Evolutionary conservation across 2,888 invertebrate genomes (phyloP).

Genomic region (Phorcus lineatus): DNA sequence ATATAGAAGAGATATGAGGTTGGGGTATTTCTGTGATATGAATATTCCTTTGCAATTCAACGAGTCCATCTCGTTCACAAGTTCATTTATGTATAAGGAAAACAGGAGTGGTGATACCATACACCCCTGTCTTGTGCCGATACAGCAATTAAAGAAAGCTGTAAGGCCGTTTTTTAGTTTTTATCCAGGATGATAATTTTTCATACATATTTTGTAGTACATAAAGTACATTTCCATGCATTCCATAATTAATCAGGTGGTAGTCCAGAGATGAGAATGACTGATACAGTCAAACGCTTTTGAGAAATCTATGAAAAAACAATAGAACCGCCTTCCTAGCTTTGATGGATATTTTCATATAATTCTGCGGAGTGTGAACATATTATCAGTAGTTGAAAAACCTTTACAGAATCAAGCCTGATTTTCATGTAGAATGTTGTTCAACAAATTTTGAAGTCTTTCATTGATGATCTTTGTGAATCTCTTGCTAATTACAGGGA

Average conservation of each 20-base stretch:
- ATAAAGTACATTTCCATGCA: too few relatives aligned
- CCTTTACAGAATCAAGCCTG: not conserved
- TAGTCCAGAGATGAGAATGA: not conserved
- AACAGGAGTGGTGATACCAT: too few relatives aligned
- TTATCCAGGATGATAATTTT: constrained; percentile 6
- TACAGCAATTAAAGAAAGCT: not conserved
- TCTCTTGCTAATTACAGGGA: not conserved
- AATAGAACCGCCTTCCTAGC: too few relatives aligned
- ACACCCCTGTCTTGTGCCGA: too few relatives aligned
- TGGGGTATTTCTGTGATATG: not conserved
- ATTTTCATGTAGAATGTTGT: not conserved
- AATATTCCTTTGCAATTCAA: not conserved
- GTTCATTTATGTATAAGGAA: too few relatives aligned
- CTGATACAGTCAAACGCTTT: too few relatives aligned
- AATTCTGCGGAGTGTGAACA: not conserved
- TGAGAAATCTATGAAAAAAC: too few relatives aligned
- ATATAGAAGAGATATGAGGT: constrained; percentile 25
- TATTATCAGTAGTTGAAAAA: not conserved
- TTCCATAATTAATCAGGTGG: not conserved
- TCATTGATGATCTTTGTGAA: not conserved
- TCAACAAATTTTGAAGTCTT: not conserved
- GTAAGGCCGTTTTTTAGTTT: not conserved
- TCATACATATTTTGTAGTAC: too few relatives aligned
- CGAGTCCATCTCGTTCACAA: too few relatives aligned
- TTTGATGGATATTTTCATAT: not conserved